Conservation (phyloP, 2,797 vertebrate genomes). For the Mormyrops attenuatus region DNA sequence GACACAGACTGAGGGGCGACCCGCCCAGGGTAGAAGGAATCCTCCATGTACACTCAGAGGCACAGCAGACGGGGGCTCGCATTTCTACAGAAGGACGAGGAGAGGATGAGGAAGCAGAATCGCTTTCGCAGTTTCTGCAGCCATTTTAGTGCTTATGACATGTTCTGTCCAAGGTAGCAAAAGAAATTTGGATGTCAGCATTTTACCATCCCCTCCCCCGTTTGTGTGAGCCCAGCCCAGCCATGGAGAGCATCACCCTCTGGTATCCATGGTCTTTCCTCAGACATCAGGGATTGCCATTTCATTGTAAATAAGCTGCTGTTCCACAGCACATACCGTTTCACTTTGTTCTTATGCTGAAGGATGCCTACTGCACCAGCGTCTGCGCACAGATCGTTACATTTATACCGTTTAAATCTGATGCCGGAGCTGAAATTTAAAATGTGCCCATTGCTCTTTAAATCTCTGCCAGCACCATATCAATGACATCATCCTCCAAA, state of each 20-base stretch:
- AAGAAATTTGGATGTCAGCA: not conserved
- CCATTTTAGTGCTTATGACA: not conserved
- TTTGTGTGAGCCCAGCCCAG: not conserved
- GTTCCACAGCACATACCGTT: not conserved
- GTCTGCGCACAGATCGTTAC: not conserved
- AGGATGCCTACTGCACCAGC: not conserved
- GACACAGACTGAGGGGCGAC: not conserved
- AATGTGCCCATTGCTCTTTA: slow-evolving; percentile 37
- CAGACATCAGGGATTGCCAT: not conserved
- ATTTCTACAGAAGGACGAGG: not conserved
- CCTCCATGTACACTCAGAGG: not conserved
- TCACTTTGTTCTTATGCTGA: not conserved
- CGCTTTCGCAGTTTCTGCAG: not conserved
- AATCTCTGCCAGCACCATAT: slow-evolving; percentile 36
- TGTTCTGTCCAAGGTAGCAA: slow-evolving; percentile 1
- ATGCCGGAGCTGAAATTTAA: slow-evolving; percentile 19
- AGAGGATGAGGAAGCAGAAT: not conserved
- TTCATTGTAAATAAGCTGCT: not conserved
- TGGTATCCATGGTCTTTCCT: not conserved
- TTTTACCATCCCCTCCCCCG: not conserved
- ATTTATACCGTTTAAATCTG: not conserved
- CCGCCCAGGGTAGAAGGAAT: not conserved
- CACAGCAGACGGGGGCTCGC: not conserved
- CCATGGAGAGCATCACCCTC: not conserved
- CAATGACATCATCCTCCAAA: slow-evolving; percentile 46